phyloP scores from a whole-genome alignment of 1,140 invertebrate species.

The Heliconius nattereri region DNA sequence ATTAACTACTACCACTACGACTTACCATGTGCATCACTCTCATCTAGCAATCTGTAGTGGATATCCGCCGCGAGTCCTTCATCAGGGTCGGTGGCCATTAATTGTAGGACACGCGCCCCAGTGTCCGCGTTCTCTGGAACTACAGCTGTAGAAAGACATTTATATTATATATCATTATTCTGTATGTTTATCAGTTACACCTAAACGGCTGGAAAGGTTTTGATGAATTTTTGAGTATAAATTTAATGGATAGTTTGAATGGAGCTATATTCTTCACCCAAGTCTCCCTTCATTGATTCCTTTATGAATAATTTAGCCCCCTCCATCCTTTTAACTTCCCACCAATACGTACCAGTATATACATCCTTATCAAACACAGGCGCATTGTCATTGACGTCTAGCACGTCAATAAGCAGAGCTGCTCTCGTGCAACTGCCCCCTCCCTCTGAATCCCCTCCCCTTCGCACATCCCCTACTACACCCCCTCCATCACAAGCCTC shows the following conservation, averaged over 20 bases:
- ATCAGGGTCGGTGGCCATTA: conserved; percentile 90
- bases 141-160: conserved; percentile 71
- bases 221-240: too few relatives aligned
- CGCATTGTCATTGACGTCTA: conserved; percentile 92
- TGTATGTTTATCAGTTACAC: not conserved
- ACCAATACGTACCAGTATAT: conserved; percentile 61
- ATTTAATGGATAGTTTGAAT: too few relatives aligned
- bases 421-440: conserved; percentile 82
- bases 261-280: too few relatives aligned
- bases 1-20: not conserved
- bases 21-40: conserved; percentile 86
- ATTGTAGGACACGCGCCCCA: conserved; percentile 85
- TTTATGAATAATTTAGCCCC: too few relatives aligned
- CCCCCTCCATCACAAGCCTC: conserved; percentile 85
- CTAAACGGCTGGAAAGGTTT: too few relatives aligned
- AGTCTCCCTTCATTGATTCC: too few relatives aligned
- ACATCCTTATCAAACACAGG: conserved; percentile 80
- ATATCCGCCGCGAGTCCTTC: conserved; percentile 86
- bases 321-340: too few relatives aligned
- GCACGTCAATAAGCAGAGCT: conserved; percentile 86
- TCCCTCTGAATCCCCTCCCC: conserved; percentile 60
- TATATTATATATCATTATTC: too few relatives aligned
- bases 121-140: conserved; percentile 88
- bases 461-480: conserved; percentile 84
- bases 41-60: conserved; percentile 86